phyloP scores from a whole-genome alignment of 2,888 invertebrate genomes.

The Omphaloscelis lunosa region DNA sequence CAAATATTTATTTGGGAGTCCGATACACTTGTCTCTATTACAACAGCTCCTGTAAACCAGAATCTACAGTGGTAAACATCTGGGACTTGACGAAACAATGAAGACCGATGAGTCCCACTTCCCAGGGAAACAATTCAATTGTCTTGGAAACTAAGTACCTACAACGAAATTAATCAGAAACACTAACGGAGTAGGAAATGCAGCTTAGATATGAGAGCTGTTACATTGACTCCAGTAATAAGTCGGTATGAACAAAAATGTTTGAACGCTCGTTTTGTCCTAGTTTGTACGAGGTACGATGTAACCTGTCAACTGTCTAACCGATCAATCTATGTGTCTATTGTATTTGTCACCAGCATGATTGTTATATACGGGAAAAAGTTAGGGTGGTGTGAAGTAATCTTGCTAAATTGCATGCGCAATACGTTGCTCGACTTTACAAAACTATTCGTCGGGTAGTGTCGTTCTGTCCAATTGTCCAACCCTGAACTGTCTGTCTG shows the following conservation, averaged over 20 bases:
- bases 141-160: too few species aligned
- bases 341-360: neutral
- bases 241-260: neutral
- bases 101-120: too few species aligned
- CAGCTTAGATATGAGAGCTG: neutral
- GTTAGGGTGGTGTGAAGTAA: neutral
- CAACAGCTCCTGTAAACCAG: neutral
- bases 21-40: neutral
- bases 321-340: slow-evolving; percentile 1
- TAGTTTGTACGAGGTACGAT: too few species aligned
- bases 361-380: neutral
- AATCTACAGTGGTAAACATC: too few species aligned
- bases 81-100: too few species aligned
- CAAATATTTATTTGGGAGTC: neutral
- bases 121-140: too few species aligned
- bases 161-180: neutral
- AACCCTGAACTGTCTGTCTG: too few species aligned
- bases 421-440: neutral
- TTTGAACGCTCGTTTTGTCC: neutral
- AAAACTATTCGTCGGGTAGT: neutral
- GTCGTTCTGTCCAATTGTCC: neutral
- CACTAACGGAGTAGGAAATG: neutral
- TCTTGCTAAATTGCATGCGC: neutral
- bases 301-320: neutral
- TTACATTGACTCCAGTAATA: neutral